A percentile compares a stretch with the other conserved stretches of the same genome.
Conservation (phyloP, 2,888 invertebrate genomes). For the Poecilus cupreus region DNA sequence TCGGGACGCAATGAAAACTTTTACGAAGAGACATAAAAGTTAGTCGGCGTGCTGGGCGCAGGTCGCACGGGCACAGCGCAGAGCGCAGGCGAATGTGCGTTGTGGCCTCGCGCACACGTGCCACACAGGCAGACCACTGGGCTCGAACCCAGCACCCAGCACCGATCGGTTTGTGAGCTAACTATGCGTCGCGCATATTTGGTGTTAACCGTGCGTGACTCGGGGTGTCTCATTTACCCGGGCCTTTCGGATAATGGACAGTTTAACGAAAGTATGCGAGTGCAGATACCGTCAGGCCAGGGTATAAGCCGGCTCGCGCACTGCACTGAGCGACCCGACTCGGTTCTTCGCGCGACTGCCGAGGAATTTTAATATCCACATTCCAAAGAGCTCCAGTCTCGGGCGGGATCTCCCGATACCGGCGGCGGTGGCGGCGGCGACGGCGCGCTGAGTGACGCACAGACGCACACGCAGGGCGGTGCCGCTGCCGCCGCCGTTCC, state of each 20-base stretch:
- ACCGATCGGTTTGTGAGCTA: conserved; percentile 59
- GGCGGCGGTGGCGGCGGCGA: conserved; percentile 62
- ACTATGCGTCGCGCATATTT: conserved; percentile 63
- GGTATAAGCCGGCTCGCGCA: background rate
- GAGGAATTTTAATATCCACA: conserved; percentile 69
- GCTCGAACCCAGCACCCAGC: background rate
- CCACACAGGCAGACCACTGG: background rate
- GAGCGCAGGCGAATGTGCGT: background rate
- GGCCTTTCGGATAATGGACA: conserved; percentile 60
- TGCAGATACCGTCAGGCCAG: conserved; percentile 35
- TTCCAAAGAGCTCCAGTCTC: conserved; percentile 64
- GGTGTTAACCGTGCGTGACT: conserved; percentile 63
- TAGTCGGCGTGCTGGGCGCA: conserved; percentile 25
- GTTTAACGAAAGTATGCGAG: conserved; percentile 57
- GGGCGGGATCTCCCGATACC: conserved; percentile 39
- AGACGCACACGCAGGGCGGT: conserved; percentile 1
- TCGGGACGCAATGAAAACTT: conserved; percentile 57
- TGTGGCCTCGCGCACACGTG: background rate
- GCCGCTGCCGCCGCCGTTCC: background rate
- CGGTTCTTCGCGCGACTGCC: conserved; percentile 63
- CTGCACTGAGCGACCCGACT: conserved; percentile 33
- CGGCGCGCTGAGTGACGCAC: background rate
- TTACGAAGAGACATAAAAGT: conserved; percentile 59
- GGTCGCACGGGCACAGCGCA: background rate
- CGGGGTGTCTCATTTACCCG: conserved; percentile 61